phyloP scores from a whole-genome alignment of 1,140 invertebrate genomes.

The Drosophila prosaltans region DNA sequence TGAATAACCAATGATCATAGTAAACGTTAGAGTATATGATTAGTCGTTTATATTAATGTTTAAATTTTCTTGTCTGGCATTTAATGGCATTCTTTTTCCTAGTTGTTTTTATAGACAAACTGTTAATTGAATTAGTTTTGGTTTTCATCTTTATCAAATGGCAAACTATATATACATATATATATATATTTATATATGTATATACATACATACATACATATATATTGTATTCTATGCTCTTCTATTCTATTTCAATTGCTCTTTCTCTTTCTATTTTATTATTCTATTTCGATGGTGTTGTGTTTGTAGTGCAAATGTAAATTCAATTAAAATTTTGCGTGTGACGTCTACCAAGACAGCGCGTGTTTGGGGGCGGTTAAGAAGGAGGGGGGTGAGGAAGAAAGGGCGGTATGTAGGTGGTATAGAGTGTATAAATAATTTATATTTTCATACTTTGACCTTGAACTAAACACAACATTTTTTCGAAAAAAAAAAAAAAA shows the following conservation, averaged over 20 bases:
- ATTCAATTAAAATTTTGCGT: constrained; percentile 78
- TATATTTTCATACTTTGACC: constrained; percentile 53
- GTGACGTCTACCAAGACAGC: constrained; percentile 54
- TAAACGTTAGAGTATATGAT: neutral
- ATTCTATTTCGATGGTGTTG: constrained; percentile 12
- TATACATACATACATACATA: too few species aligned
- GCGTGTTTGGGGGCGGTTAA: constrained; percentile 37
- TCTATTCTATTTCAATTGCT: constrained; percentile 9
- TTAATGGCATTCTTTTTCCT: constrained; percentile 51
- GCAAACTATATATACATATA: constrained; percentile 50
- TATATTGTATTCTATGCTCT: constrained; percentile 18
- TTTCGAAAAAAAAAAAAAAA: constrained; percentile 23
- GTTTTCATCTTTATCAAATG: constrained; percentile 52
- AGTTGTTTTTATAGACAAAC: constrained; percentile 58
- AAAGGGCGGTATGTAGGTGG: constrained; percentile 1
- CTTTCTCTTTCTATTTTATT: constrained; percentile 11
- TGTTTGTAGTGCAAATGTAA: constrained; percentile 58
- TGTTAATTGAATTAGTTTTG: constrained; percentile 76
- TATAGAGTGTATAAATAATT: constrained; percentile 50
- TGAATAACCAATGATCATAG: too few species aligned
- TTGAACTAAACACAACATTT: constrained; percentile 65
- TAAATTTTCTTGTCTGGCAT: neutral
- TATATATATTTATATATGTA: constrained; percentile 18
- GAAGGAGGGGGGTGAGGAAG: neutral
- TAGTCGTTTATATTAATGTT: neutral